phyloP scores from a whole-genome alignment of 2,113 vertebrate species.

The Poeciliopsis occidentalis region DNA sequence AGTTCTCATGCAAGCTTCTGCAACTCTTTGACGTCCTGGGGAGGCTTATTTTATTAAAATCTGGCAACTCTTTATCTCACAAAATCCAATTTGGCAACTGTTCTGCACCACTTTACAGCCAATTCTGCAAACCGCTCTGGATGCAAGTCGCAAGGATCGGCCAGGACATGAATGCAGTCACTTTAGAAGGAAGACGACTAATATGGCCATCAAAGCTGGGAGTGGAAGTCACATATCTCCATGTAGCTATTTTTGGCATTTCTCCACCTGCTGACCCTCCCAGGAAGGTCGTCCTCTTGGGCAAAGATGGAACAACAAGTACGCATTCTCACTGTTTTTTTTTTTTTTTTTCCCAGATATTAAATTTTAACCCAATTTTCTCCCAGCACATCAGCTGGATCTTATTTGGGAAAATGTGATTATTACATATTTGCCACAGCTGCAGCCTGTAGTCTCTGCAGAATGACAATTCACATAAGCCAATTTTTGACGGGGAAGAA shows the following conservation, averaged over 20 bases:
- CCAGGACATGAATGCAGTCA: constrained; percentile 16
- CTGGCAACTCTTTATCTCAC: constrained; percentile 21
- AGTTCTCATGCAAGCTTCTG: background rate
- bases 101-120: background rate
- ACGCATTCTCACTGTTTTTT: background rate
- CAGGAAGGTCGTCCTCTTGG: background rate
- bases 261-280: background rate
- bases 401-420: constrained; percentile 17
- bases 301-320: background rate
- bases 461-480: background rate
- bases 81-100: constrained; percentile 34
- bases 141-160: constrained; percentile 46
- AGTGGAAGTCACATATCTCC: background rate
- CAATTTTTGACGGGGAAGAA: background rate
- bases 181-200: background rate
- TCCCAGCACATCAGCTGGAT: background rate
- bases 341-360: background rate
- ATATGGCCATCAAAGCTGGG: constrained; percentile 22
- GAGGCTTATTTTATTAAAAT: constrained; percentile 4
- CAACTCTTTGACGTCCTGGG: background rate
- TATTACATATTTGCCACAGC: constrained; percentile 1
- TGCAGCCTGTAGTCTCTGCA: background rate
- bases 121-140: constrained; percentile 24
- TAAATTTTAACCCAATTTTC: background rate
- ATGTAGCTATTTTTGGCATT: background rate